Conservation (phyloP, 2,797 vertebrate species). For the Pangasius larnaudii region DNA sequence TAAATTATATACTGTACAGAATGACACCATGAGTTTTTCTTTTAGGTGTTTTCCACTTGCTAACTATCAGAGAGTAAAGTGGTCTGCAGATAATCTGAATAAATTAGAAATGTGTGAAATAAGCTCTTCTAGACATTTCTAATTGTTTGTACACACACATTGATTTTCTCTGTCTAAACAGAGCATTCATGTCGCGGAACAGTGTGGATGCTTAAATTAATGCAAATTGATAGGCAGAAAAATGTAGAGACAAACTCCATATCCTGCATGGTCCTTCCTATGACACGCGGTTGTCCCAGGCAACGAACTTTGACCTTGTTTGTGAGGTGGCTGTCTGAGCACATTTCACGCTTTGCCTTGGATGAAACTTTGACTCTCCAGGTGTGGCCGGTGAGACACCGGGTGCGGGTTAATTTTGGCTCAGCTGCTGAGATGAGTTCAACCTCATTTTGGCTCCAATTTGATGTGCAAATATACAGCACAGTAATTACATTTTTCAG, state of each 20-base stretch:
- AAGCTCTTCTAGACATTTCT: slow-evolving; percentile 13
- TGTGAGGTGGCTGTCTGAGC: slow-evolving; percentile 78
- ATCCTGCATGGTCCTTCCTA: slow-evolving; percentile 53
- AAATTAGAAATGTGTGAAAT: slow-evolving; percentile 32
- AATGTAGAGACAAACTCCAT: slow-evolving; percentile 39
- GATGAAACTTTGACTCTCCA: slow-evolving; percentile 74
- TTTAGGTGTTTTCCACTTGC: not conserved
- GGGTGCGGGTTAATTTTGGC: slow-evolving; percentile 46
- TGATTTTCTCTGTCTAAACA: slow-evolving; percentile 31
- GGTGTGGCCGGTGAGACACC: slow-evolving; percentile 71
- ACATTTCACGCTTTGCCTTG: slow-evolving; percentile 77
- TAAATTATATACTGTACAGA: not conserved
- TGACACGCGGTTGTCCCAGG: slow-evolving; percentile 72
- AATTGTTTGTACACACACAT: slow-evolving; percentile 27
- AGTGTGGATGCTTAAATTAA: slow-evolving; percentile 34
- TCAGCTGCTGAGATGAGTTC: slow-evolving; percentile 46
- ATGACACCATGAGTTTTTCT: not conserved
- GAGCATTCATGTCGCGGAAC: not conserved
- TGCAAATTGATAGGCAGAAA: slow-evolving; percentile 43
- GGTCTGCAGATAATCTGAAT: slow-evolving; percentile 26
- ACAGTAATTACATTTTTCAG: slow-evolving; percentile 51
- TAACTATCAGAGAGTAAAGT: not conserved
- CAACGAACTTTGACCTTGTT: slow-evolving; percentile 78
- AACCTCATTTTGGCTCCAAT: slow-evolving; percentile 47
- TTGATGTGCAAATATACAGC: slow-evolving; percentile 33